Percentiles rank a stretch among this genome's conserved stretches.
Conservation (phyloP, 2,888 invertebrate genomes). For the Drosophila koepferae region DNA sequence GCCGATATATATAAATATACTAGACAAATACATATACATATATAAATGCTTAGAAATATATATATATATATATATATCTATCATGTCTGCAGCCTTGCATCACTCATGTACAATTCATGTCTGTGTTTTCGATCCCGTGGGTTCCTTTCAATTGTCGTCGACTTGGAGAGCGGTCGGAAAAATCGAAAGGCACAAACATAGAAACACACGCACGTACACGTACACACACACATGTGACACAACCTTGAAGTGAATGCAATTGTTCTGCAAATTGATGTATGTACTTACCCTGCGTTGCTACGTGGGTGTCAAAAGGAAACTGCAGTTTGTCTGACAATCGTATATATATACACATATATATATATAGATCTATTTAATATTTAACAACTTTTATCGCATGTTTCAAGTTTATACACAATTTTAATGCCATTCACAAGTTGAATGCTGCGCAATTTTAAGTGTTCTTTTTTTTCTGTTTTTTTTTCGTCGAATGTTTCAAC, state of each 20-base stretch:
- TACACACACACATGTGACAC: conserved; percentile 60
- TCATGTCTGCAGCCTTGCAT: conserved; percentile 23
- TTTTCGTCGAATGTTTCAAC: conserved; percentile 23
- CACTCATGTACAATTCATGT: conserved; percentile 13
- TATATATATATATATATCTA: not conserved
- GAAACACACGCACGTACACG: conserved; percentile 47
- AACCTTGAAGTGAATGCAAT: conserved; percentile 63
- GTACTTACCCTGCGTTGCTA: conserved; percentile 35
- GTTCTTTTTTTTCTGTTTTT: conserved; percentile 3
- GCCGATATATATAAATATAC: conserved; percentile 18
- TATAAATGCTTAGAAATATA: not conserved
- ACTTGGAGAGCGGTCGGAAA: conserved; percentile 48
- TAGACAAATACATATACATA: not conserved
- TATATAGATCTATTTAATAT: not conserved
- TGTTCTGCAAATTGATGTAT: conserved; percentile 33
- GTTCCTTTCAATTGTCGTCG: conserved; percentile 38
- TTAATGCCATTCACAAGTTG: conserved; percentile 20
- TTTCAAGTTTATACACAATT: not conserved
- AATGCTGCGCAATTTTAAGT: conserved; percentile 25
- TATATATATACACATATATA: not conserved
- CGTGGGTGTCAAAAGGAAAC: conserved; percentile 8
- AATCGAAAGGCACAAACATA: conserved; percentile 65
- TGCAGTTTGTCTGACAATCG: not conserved
- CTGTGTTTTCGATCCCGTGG: conserved; percentile 35
- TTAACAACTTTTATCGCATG: not conserved